These are phyloP conservation scores for Drosophila conformis DNA, from an alignment of 2,888 invertebrate species.

Conservation along the genomic window DNA sequence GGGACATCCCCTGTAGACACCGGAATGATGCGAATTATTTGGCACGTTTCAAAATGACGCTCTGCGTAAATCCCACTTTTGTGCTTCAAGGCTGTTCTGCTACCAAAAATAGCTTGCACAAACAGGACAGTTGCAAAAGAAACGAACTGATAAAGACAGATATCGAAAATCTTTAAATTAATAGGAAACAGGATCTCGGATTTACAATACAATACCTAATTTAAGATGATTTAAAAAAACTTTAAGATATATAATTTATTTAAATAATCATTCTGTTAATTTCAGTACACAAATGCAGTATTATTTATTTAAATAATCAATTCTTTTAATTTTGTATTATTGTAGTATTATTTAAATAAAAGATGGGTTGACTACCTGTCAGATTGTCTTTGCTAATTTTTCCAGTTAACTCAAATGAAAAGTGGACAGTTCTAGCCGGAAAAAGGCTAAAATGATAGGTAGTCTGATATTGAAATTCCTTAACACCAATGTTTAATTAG, in stretches of 20 bases:
- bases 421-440: neutral
- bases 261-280: neutral
- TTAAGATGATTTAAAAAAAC: neutral
- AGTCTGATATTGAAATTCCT: neutral
- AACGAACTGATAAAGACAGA: neutral
- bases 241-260: neutral
- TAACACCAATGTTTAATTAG: neutral
- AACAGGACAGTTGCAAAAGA: neutral
- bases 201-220: neutral
- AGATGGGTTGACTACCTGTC: neutral
- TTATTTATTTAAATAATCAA: neutral
- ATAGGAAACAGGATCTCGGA: neutral
- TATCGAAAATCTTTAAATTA: neutral
- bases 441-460: neutral
- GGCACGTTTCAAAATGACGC: neutral
- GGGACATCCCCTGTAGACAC: neutral
- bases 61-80: neutral
- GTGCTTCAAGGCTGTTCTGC: neutral
- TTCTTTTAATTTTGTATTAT: neutral
- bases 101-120: neutral
- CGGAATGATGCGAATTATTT: neutral
- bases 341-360: neutral
- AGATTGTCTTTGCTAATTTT: neutral
- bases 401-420: neutral
- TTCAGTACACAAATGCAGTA: neutral